Evolutionary conservation across 2,888 invertebrate species (phyloP).

Genomic region (Agonopterix heracliana): DNA sequence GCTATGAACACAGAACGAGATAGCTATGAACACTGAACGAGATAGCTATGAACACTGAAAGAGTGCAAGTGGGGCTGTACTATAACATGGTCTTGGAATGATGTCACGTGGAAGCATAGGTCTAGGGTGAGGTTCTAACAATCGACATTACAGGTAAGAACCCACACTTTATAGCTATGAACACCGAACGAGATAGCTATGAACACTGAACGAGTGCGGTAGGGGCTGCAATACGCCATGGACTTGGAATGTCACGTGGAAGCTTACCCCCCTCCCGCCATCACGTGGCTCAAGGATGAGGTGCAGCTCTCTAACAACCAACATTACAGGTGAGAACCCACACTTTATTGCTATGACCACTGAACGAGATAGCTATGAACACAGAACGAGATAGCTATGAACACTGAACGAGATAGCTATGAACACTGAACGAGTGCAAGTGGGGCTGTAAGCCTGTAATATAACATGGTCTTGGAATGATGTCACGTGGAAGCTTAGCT

Average conservation of each 20-base stretch:
- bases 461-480: slow-evolving; percentile 95
- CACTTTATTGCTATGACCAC: too few relatives aligned
- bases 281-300: slow-evolving; percentile 92
- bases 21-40: too few relatives aligned
- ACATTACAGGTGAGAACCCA: slow-evolving; percentile 79
- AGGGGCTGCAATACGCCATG: slow-evolving; percentile 95
- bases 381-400: neutral
- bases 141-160: slow-evolving; percentile 86
- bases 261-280: slow-evolving; percentile 95
- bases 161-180: neutral
- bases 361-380: neutral
- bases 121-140: slow-evolving; percentile 91
- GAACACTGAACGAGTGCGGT: neutral
- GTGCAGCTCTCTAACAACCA: slow-evolving; percentile 90
- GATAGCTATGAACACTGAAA: too few relatives aligned
- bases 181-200: too few relatives aligned
- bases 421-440: too few relatives aligned
- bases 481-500: slow-evolving; percentile 97
- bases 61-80: slow-evolving; percentile 74
- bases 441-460: slow-evolving; percentile 94
- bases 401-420: too few relatives aligned
- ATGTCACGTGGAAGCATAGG: slow-evolving; percentile 96
- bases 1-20: neutral
- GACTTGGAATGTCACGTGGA: slow-evolving; percentile 96
- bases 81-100: slow-evolving; percentile 97